Conservation (phyloP, 2,113 vertebrate species). For the Mobula hypostoma region DNA sequence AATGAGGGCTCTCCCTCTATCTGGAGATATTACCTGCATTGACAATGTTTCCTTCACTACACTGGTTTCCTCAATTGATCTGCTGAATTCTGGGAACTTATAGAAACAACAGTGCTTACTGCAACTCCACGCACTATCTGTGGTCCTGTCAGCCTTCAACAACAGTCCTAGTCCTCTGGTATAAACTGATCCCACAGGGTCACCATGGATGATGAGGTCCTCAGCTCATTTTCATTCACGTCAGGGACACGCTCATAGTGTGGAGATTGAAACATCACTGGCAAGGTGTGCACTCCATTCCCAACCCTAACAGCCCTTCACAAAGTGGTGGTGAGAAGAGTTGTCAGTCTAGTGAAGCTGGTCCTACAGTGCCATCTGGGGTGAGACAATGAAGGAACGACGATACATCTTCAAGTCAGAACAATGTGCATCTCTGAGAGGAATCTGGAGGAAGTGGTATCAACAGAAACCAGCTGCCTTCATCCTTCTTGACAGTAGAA, state of each 20-base stretch:
- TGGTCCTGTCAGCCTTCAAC: neutral
- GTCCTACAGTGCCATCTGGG: no score
- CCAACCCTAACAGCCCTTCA: no score
- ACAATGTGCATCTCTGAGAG: no score
- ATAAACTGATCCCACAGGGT: neutral
- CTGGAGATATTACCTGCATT: neutral
- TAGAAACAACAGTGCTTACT: neutral
- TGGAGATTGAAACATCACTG: no score
- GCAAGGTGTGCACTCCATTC: no score
- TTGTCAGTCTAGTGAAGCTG: no score
- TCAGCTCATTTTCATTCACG: neutral
- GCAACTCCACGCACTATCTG: neutral
- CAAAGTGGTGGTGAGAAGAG: no score
- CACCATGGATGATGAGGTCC: neutral
- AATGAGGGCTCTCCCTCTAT: neutral
- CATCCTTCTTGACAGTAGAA: no score
- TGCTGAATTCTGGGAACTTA: neutral
- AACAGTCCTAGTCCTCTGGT: neutral
- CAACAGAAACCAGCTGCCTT: no score
- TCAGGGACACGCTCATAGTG: neutral
- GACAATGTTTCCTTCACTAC: neutral
- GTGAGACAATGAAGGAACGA: no score
- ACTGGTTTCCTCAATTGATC: neutral
- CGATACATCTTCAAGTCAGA: no score
- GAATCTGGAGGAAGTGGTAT: no score